phyloP scores from a whole-genome alignment of 2,888 invertebrate genomes.

The Rhyacophila evoluta region DNA sequence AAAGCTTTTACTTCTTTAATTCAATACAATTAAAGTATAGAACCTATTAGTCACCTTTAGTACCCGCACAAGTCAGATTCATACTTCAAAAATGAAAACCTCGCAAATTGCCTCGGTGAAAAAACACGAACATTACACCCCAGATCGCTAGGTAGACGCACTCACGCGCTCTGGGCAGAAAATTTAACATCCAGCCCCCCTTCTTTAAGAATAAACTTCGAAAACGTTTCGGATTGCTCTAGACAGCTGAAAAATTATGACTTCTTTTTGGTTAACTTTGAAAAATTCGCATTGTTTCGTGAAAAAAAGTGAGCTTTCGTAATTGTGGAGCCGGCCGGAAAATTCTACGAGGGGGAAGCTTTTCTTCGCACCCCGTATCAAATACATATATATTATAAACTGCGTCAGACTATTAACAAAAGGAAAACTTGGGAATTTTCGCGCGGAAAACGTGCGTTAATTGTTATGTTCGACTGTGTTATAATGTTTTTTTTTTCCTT shows the following conservation, averaged over 20 bases:
- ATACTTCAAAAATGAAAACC: background rate
- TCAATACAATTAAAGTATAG: constrained; percentile 12
- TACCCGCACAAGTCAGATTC: constrained; percentile 1
- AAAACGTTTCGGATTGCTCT: constrained; percentile 33
- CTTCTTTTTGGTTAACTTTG: constrained; percentile 35
- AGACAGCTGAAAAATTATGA: constrained; percentile 44
- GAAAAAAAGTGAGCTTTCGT: constrained; percentile 31
- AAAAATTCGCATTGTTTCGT: constrained; percentile 34
- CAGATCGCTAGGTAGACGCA: background rate
- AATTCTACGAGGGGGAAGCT: background rate
- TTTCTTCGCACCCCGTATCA: background rate
- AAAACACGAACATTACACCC: constrained; percentile 20
- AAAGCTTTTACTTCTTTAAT: background rate
- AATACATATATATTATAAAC: background rate
- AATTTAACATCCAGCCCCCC: background rate
- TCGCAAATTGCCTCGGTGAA: background rate
- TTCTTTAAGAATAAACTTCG: background rate
- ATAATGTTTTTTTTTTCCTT: background rate
- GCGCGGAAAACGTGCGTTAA: background rate
- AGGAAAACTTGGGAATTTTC: background rate
- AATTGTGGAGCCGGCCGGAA: constrained; percentile 36
- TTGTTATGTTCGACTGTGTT: background rate
- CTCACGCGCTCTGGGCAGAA: constrained; percentile 9
- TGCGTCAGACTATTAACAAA: background rate
- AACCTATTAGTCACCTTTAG: constrained; percentile 22